phyloP scores from a whole-genome alignment of 2,797 vertebrate species.

The Dendrocincla tyrannina region DNA sequence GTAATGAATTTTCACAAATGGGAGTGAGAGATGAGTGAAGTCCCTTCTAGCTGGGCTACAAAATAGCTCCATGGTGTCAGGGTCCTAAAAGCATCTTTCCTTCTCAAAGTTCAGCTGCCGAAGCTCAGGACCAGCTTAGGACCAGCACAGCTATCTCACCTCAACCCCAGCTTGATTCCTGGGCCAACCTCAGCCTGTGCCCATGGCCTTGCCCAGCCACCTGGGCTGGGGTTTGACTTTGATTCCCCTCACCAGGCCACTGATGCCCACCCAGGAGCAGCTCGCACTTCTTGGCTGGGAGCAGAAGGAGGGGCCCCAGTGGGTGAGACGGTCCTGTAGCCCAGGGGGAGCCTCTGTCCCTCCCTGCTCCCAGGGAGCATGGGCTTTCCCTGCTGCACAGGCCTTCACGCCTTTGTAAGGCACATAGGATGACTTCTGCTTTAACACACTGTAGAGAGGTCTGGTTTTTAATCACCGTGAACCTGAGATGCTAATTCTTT shows the following conservation, averaged over 20 bases:
- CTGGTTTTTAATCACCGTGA: accelerated
- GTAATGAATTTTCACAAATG: not conserved
- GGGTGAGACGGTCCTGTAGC: not conserved
- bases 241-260: too few species aligned
- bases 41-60: not conserved
- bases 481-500: not conserved
- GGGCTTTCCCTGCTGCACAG: not conserved
- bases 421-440: not conserved
- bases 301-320: not conserved
- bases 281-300: not conserved
- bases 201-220: not conserved
- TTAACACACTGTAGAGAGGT: not conserved
- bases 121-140: not conserved
- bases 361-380: not conserved
- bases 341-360: accelerated
- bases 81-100: not conserved
- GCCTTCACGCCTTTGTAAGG: not conserved
- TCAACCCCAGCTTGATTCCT: not conserved
- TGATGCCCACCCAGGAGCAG: not conserved
- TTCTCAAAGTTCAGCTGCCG: not conserved
- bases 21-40: not conserved
- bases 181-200: accelerated
- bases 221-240: not conserved
- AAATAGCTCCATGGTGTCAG: not conserved
- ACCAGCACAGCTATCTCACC: not conserved